A percentile compares a stretch with the other conserved stretches of the same genome.
Conservation (phyloP, 2,888 invertebrate species). For the Opisthograptis luteolata region DNA sequence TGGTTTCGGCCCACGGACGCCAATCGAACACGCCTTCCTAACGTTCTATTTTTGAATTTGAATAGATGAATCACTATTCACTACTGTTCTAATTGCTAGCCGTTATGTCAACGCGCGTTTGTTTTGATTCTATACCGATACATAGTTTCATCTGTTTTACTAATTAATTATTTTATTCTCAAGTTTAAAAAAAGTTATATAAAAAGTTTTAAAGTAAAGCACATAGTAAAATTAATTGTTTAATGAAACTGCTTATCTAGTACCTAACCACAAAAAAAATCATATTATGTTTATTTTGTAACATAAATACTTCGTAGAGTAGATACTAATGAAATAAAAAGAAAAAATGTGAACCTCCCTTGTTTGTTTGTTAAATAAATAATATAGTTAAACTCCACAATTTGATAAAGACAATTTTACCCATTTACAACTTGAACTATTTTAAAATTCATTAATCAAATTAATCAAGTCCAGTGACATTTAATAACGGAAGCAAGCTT, state of each 20-base stretch:
- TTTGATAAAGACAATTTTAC: no score
- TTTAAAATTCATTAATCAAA: neutral
- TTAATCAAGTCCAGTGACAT: conserved; percentile 1
- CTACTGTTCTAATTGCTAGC: conserved; percentile 49
- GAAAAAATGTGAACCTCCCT: no score
- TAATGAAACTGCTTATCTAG: no score
- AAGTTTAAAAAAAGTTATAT: no score
- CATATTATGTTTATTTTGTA: no score
- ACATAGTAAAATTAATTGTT: no score
- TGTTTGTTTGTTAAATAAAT: no score
- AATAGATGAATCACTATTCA: conserved; percentile 54
- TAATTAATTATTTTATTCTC: neutral
- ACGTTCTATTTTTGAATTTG: conserved; percentile 75
- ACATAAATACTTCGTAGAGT: no score
- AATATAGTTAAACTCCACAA: no score
- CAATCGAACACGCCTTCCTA: conserved; percentile 71
- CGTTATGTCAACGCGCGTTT: conserved; percentile 32
- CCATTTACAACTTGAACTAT: neutral
- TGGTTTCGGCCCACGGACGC: conserved; percentile 60
- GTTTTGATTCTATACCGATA: conserved; percentile 10
- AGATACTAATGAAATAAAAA: no score
- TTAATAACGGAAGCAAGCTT: conserved; percentile 14
- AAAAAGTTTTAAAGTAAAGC: no score
- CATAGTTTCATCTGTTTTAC: neutral
- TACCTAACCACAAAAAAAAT: no score